Percentiles rank a stretch among this genome's conserved stretches.
Conservation (phyloP, 2,797 vertebrate species). For the Chanos chanos region DNA sequence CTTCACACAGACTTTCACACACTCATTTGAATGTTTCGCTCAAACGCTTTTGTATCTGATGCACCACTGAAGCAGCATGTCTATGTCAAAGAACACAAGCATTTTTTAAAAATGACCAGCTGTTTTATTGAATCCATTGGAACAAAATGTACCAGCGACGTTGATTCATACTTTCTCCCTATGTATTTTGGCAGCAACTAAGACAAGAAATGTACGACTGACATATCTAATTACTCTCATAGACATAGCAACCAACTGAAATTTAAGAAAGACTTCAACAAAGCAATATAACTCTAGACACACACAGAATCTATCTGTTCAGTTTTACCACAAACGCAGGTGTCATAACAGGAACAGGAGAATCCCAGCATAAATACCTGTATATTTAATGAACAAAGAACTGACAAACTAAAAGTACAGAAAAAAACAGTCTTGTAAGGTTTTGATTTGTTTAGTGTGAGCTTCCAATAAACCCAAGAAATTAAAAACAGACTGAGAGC, state of each 20-base stretch:
- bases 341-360: no score
- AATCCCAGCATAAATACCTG: no score
- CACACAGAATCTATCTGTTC: no score
- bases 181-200: slow-evolving; percentile 32
- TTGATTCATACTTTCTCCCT: slow-evolving; percentile 27
- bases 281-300: no score
- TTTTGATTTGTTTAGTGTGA: no score
- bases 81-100: not conserved
- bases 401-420: no score
- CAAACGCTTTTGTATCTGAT: slow-evolving; percentile 1
- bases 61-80: not conserved
- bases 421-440: no score
- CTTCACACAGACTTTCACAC: not conserved
- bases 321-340: no score
- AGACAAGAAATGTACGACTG: slow-evolving; percentile 14
- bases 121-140: slow-evolving; percentile 56
- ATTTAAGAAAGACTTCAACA: no score
- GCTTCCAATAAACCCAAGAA: no score
- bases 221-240: slow-evolving; percentile 17
- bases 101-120: slow-evolving; percentile 19
- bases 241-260: slow-evolving; percentile 12
- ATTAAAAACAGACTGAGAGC: not conserved
- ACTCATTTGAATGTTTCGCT: not conserved
- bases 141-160: slow-evolving; percentile 46
- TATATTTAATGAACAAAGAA: no score